Conservation (phyloP, 2,888 invertebrate genomes). For the Maniola hyperantus region DNA sequence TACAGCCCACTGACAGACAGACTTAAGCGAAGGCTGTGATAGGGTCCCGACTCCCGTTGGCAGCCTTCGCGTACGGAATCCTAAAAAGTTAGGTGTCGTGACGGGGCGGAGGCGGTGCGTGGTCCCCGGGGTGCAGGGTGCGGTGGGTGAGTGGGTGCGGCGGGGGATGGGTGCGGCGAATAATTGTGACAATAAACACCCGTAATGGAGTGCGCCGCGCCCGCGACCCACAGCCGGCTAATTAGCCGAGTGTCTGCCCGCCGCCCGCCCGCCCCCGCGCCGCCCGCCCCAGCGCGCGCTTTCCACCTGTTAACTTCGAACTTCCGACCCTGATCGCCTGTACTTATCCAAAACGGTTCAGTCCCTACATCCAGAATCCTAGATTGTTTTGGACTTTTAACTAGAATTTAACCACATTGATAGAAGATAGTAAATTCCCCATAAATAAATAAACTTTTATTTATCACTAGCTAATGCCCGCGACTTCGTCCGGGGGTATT, state of each 20-base stretch:
- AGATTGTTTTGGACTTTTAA: too few relatives aligned
- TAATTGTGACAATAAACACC: slow-evolving; percentile 65
- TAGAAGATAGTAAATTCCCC: too few relatives aligned
- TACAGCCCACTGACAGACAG: too few relatives aligned
- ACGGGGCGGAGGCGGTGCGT: background rate
- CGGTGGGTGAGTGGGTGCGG: slow-evolving; percentile 37
- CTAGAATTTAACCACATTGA: too few relatives aligned
- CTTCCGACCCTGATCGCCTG: background rate
- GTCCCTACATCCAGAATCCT: too few relatives aligned
- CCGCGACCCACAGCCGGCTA: slow-evolving; percentile 39
- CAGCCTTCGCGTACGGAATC: too few relatives aligned
- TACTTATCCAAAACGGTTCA: background rate
- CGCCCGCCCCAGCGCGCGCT: background rate
- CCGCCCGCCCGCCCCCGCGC: background rate
- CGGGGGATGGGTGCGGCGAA: slow-evolving; percentile 28
- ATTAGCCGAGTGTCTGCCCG: slow-evolving; percentile 46
- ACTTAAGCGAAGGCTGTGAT: background rate
- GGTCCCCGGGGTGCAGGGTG: background rate
- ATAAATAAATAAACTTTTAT: too few relatives aligned
- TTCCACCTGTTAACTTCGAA: background rate
- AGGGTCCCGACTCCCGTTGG: background rate
- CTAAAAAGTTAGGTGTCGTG: background rate
- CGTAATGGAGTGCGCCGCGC: slow-evolving; percentile 71
- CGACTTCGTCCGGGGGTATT: too few relatives aligned
- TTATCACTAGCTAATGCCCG: too few relatives aligned